Evolutionary conservation across 2,113 vertebrate genomes (phyloP).

Genomic region (cattle (Bos taurus)): ARS-UCD2.0 NC_037350.1:8222001-8222500

Average conservation of each 20-base stretch:
- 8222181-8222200: slow-evolving; percentile 71
- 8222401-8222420: neutral
- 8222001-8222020: neutral
- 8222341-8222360: neutral
- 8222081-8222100: slow-evolving; percentile 63
- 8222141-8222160: slow-evolving; percentile 74
- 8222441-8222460: neutral
- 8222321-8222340: neutral
- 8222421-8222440: neutral
- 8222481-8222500: neutral
- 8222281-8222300: neutral
- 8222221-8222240: slow-evolving; percentile 51
- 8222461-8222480: neutral
- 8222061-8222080: neutral
- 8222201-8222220: slow-evolving; percentile 67
- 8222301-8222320: neutral
- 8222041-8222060: neutral
- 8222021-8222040: neutral
- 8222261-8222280: neutral
- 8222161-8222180: slow-evolving; percentile 61
- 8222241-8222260: neutral
- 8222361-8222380: neutral
- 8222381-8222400: neutral
- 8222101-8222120: slow-evolving; percentile 68
- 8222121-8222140: slow-evolving; percentile 75